phyloP scores from a whole-genome alignment of 2,113 vertebrate genomes.

The Ictidomys tridecemlineatus region DNA sequence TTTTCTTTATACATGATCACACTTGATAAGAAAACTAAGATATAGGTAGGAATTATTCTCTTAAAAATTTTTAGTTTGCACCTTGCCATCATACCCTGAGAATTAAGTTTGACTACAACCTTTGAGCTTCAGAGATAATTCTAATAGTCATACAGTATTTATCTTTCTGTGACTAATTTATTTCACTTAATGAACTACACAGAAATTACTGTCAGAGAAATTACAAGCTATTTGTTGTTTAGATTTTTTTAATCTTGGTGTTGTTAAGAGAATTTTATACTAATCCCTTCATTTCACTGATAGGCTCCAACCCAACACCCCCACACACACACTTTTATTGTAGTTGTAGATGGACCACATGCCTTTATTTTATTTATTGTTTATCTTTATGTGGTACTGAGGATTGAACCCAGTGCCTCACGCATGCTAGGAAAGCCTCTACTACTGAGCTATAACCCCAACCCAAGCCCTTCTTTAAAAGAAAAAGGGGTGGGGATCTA shows the following conservation, averaged over 20 bases:
- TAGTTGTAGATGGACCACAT: background rate
- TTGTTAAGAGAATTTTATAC: conserved; percentile 1
- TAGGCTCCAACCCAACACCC: background rate
- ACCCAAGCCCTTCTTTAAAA: background rate
- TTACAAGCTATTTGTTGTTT: background rate
- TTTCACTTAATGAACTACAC: background rate
- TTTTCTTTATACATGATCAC: conserved; percentile 36
- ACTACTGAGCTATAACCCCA: no score
- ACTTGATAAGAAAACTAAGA: conserved; percentile 8
- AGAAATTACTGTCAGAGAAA: no score
- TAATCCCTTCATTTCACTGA: conserved; percentile 2
- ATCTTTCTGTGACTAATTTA: background rate
- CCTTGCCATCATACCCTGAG: background rate
- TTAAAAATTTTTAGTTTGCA: conserved; percentile 40
- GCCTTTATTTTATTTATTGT: background rate
- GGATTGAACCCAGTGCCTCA: no score
- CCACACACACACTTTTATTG: background rate
- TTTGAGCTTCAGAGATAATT: background rate
- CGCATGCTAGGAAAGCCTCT: no score
- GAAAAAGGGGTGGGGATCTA: background rate
- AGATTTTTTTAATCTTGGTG: background rate
- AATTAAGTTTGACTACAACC: background rate
- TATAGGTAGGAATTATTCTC: background rate
- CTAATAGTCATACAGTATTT: background rate
- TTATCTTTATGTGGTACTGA: no score